A percentile compares a stretch with the other conserved stretches of the same genome.
Conservation (phyloP, 1,140 invertebrate genomes). For the Habropoda laboriosa region DNA sequence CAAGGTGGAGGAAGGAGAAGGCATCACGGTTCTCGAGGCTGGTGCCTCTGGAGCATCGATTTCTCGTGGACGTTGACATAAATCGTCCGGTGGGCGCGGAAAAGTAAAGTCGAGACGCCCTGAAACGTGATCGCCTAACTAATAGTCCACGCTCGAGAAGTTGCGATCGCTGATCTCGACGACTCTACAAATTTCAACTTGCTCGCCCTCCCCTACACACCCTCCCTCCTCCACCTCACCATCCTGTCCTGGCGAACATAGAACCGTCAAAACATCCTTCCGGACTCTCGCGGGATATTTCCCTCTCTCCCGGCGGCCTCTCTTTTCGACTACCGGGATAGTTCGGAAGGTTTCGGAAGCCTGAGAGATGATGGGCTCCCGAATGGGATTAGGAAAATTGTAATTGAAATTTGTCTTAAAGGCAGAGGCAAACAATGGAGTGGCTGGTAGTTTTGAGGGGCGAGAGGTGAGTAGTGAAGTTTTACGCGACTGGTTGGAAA, state of each 20-base stretch:
- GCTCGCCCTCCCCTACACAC: no score
- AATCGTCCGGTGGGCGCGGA: conserved; percentile 3
- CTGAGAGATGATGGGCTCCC: no score
- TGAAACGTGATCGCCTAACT: conserved; percentile 12
- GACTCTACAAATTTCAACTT: conserved; percentile 16
- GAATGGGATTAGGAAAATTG: conserved; percentile 6
- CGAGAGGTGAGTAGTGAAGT: no score
- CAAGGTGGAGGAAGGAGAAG: neutral
- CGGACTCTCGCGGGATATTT: neutral
- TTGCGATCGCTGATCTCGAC: conserved; percentile 20
- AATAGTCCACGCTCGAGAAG: conserved; percentile 10
- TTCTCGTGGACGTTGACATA: conserved; percentile 29
- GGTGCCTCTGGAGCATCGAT: conserved; percentile 17
- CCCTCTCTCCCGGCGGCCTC: neutral
- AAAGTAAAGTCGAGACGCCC: neutral
- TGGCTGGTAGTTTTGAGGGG: neutral
- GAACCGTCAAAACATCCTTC: conserved; percentile 23
- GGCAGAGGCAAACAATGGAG: neutral
- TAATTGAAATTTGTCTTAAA: conserved; percentile 21
- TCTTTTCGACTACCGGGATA: neutral
- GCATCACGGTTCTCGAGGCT: conserved; percentile 7
- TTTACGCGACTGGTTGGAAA: neutral
- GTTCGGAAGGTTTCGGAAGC: neutral
- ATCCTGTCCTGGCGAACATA: no score
- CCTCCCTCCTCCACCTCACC: no score